These are phyloP conservation scores for Papilio glaucus DNA, from an alignment of 1,140 invertebrate genomes.

Conservation along the genomic window DNA sequence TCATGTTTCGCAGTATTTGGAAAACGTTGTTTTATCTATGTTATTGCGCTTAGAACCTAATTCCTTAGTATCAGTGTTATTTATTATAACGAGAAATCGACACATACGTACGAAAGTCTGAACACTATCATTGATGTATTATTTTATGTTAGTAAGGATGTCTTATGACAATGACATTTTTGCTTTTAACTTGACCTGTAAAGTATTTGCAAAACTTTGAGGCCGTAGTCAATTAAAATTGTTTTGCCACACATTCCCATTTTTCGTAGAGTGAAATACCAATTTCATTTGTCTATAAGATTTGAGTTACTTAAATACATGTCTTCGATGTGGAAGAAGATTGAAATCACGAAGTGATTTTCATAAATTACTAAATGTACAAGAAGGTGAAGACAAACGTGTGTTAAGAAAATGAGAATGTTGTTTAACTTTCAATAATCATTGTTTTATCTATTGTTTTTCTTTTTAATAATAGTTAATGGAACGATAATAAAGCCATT, in stretches of 20 bases:
- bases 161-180: conserved; percentile 13
- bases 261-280: neutral
- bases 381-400: neutral
- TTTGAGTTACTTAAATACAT: too few relatives aligned
- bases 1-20: neutral
- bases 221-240: neutral
- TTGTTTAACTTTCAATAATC: conserved; percentile 40
- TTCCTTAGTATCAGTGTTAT: conserved; percentile 22
- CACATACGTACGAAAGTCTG: conserved; percentile 17
- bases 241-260: neutral
- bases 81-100: conserved; percentile 15
- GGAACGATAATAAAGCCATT: conserved; percentile 51
- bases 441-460: conserved; percentile 50
- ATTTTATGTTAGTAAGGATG: neutral
- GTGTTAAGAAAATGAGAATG: conserved; percentile 26
- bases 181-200: neutral
- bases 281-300: neutral
- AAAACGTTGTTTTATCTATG: neutral
- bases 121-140: conserved; percentile 25
- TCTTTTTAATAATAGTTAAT: conserved; percentile 46
- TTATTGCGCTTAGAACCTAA: conserved; percentile 27
- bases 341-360: neutral
- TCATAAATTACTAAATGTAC: neutral
- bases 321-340: neutral
- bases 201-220: conserved; percentile 6